Percentiles rank a stretch among this genome's conserved stretches.
phyloP scores from a whole-genome alignment of 2,888 invertebrate species.

The Ennomos fuscantarius region DNA sequence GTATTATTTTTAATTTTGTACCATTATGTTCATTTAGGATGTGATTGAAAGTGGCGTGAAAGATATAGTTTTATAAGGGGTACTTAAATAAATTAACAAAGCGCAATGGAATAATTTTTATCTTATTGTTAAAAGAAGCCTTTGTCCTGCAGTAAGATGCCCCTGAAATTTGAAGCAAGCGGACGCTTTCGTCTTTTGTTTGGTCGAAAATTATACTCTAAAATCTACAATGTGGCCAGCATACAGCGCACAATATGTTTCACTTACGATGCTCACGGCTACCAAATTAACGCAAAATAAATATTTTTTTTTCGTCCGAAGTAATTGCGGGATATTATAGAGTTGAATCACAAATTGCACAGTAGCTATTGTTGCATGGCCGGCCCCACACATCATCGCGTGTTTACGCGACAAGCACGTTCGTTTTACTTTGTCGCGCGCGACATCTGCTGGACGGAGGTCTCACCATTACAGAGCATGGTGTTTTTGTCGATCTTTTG shows the following conservation, averaged over 20 bases:
- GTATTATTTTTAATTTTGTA: not conserved
- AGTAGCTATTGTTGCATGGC: slow-evolving; percentile 73
- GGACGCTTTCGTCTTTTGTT: slow-evolving; percentile 12
- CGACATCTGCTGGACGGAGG: slow-evolving; percentile 66
- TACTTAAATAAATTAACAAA: too few species aligned
- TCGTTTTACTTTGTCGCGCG: slow-evolving; percentile 80
- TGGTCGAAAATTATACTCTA: slow-evolving; percentile 4
- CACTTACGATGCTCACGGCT: slow-evolving; percentile 32
- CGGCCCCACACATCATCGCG: slow-evolving; percentile 78
- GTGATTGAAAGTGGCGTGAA: too few species aligned
- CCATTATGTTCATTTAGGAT: too few species aligned
- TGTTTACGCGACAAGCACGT: slow-evolving; percentile 82
- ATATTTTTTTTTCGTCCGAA: slow-evolving; percentile 51
- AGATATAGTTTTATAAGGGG: too few species aligned
- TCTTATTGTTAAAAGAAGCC: too few species aligned
- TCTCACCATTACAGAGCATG: slow-evolving; percentile 35
- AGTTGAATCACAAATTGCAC: slow-evolving; percentile 79
- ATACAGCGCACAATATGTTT: slow-evolving; percentile 14
- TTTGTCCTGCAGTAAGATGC: not conserved
- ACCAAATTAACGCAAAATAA: slow-evolving; percentile 57
- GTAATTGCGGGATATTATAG: slow-evolving; percentile 72
- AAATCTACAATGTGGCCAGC: slow-evolving; percentile 17
- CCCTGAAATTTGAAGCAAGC: not conserved
- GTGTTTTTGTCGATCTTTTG: slow-evolving; percentile 23
- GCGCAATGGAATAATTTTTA: too few species aligned